phyloP scores from a whole-genome alignment of 2,888 invertebrate species.

The Tryphoninae sp. region DNA sequence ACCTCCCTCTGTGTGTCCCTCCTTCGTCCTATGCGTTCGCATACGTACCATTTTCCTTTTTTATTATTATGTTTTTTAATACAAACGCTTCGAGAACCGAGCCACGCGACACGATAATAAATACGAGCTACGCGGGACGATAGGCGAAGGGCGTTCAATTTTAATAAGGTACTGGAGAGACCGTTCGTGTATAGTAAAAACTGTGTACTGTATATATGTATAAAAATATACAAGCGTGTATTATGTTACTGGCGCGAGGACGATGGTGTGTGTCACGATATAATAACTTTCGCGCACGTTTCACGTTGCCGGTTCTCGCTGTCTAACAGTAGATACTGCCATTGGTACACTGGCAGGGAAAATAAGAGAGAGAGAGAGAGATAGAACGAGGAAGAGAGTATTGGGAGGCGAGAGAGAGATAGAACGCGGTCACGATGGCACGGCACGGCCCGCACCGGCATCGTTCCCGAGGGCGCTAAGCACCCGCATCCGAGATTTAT shows the following conservation, averaged over 20 bases:
- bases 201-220: slow-evolving; percentile 3
- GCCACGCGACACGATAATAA: slow-evolving; percentile 66
- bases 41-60: slow-evolving; percentile 31
- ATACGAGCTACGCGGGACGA: slow-evolving; percentile 54
- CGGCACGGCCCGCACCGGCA: slow-evolving; percentile 39
- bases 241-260: slow-evolving; percentile 31
- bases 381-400: not conserved
- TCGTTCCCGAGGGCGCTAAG: slow-evolving; percentile 72
- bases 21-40: slow-evolving; percentile 28
- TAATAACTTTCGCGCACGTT: slow-evolving; percentile 71
- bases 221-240: not conserved
- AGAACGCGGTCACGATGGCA: slow-evolving; percentile 11
- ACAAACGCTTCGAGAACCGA: slow-evolving; percentile 48
- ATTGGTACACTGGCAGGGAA: slow-evolving; percentile 36
- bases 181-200: slow-evolving; percentile 45
- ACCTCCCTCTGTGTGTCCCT: not conserved
- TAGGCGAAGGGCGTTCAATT: slow-evolving; percentile 64
- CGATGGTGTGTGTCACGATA: slow-evolving; percentile 59
- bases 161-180: slow-evolving; percentile 63
- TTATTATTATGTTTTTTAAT: slow-evolving; percentile 30
- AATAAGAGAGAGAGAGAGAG: not conserved
- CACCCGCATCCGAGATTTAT: slow-evolving; percentile 78
- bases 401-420: slow-evolving; percentile 23
- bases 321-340: slow-evolving; percentile 57
- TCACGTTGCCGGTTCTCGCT: slow-evolving; percentile 62